These are phyloP conservation scores for Trichogramma evanescens DNA, from an alignment of 2,888 invertebrate genomes.

Conservation along the genomic window DNA sequence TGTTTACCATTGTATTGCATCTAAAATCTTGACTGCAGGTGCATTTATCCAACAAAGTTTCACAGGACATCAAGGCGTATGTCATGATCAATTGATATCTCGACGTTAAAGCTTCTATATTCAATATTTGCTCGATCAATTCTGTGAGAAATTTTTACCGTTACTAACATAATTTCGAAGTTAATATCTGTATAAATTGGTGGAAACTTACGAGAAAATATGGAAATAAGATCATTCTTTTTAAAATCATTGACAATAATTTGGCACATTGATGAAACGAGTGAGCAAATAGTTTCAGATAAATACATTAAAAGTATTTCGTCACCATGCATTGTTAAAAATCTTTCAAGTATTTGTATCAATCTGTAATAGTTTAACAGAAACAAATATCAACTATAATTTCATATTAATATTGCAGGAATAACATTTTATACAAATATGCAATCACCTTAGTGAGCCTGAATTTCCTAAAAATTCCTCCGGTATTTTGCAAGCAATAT, in stretches of 20 bases:
- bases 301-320: conserved; percentile 21
- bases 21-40: conserved; percentile 18
- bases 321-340: conserved; percentile 26
- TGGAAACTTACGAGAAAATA: conserved; percentile 28
- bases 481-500: conserved; percentile 31
- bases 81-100: conserved; percentile 33
- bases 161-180: not conserved
- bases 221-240: conserved; percentile 21
- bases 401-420: not conserved
- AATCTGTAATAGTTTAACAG: conserved; percentile 26
- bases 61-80: conserved; percentile 29
- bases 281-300: conserved; percentile 29
- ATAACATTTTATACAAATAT: not conserved
- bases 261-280: conserved; percentile 20
- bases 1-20: conserved; percentile 24
- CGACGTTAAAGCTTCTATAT: conserved; percentile 25
- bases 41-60: conserved; percentile 26
- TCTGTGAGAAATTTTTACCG: conserved; percentile 21
- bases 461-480: conserved; percentile 32
- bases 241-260: conserved; percentile 25
- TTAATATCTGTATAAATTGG: no score
- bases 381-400: not conserved
- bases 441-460: conserved; percentile 34
- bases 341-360: conserved; percentile 29
- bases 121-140: conserved; percentile 25